These are phyloP conservation scores for Spermophilus dauricus DNA, from an alignment of 2,113 vertebrate genomes.

Conservation along the genomic window DNA sequence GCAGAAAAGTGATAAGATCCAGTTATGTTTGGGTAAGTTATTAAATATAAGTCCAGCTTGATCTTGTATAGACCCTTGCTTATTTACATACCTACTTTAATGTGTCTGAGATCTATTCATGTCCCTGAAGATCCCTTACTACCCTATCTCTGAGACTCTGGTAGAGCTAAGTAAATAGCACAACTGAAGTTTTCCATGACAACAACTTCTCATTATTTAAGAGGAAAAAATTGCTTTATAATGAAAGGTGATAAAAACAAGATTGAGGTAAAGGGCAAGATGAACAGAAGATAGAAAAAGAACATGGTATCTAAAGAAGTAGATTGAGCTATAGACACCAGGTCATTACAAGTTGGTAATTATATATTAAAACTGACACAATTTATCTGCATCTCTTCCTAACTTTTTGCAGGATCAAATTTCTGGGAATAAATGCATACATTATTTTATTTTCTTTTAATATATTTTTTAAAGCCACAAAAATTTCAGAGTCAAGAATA, in stretches of 20 bases:
- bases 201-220: slow-evolving; percentile 82
- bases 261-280: slow-evolving; percentile 63
- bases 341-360: slow-evolving; percentile 78
- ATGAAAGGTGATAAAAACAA: slow-evolving; percentile 75
- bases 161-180: slow-evolving; percentile 50
- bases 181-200: slow-evolving; percentile 85
- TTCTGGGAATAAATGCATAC: slow-evolving; percentile 69
- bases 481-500: slow-evolving; percentile 44
- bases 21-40: background rate
- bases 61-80: background rate
- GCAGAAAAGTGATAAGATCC: background rate
- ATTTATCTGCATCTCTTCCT: background rate
- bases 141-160: background rate
- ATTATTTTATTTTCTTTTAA: background rate
- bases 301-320: slow-evolving; percentile 38
- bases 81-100: slow-evolving; percentile 10
- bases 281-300: slow-evolving; percentile 48
- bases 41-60: background rate
- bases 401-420: slow-evolving; percentile 75
- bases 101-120: slow-evolving; percentile 43
- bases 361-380: slow-evolving; percentile 65
- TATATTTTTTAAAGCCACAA: slow-evolving; percentile 30
- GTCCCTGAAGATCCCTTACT: background rate
- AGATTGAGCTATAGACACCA: slow-evolving; percentile 66
- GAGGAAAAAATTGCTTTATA: slow-evolving; percentile 32